A percentile compares a stretch with the other conserved stretches of the same genome.
These are phyloP conservation scores for Ametastegia equiseti DNA, from an alignment of 2,888 invertebrate genomes.

Conservation along the genomic window DNA sequence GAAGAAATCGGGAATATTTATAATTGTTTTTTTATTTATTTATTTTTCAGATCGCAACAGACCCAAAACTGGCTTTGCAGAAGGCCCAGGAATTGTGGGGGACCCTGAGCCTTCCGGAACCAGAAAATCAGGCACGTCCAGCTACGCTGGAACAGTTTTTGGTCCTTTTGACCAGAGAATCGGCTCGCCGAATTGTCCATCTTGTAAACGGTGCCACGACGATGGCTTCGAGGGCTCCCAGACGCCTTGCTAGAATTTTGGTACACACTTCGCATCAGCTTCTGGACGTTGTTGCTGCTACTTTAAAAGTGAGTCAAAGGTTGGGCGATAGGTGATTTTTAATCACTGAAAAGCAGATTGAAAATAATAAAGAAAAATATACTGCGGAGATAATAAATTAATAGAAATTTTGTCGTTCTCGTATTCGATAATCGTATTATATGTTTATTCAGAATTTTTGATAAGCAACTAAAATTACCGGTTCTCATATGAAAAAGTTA, in stretches of 20 bases:
- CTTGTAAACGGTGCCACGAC: slow-evolving; percentile 85
- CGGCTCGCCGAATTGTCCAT: slow-evolving; percentile 87
- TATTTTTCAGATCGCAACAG: slow-evolving; percentile 82
- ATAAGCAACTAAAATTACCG: too few relatives aligned
- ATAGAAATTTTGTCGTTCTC: too few relatives aligned
- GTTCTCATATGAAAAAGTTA: not conserved
- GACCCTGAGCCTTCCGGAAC: slow-evolving; percentile 86
- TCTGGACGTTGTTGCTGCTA: slow-evolving; percentile 80
- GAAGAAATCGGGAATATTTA: not conserved
- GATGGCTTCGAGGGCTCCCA: slow-evolving; percentile 80
- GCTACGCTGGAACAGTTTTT: slow-evolving; percentile 87
- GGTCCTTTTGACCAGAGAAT: slow-evolving; percentile 87
- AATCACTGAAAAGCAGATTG: not conserved
- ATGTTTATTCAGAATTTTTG: too few relatives aligned
- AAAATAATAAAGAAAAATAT: too few relatives aligned
- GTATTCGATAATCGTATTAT: too few relatives aligned
- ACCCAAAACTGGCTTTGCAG: slow-evolving; percentile 86
- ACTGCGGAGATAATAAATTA: too few relatives aligned
- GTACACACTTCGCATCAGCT: slow-evolving; percentile 77
- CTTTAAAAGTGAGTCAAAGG: slow-evolving; percentile 80
- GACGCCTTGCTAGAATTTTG: slow-evolving; percentile 64
- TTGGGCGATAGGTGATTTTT: not conserved
- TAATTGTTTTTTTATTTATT: not conserved
- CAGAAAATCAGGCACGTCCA: slow-evolving; percentile 91
- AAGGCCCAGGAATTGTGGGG: slow-evolving; percentile 86